Conservation (phyloP, 2,113 vertebrate species). For the Coptodon bakossiorum region DNA sequence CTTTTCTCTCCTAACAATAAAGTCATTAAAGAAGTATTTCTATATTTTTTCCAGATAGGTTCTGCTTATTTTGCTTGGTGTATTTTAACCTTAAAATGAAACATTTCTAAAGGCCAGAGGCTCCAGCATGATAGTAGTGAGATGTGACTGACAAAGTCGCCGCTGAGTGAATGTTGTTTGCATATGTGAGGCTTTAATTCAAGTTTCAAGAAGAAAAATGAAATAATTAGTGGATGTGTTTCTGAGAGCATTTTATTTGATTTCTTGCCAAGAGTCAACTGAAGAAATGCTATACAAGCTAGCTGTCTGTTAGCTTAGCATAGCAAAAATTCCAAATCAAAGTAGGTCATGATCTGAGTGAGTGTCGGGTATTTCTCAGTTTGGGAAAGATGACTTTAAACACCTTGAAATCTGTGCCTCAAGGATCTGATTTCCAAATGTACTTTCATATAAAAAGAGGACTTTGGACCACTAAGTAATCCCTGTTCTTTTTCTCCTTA, state of each 20-base stretch:
- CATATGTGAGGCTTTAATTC: neutral
- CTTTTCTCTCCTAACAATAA: neutral
- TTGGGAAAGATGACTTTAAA: neutral
- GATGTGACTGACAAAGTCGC: neutral
- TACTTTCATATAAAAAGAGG: neutral
- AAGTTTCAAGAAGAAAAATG: neutral
- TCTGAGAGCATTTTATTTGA: neutral
- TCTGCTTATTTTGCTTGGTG: neutral
- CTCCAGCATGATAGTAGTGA: neutral
- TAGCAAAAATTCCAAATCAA: neutral
- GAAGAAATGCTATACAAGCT: neutral
- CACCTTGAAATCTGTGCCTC: neutral
- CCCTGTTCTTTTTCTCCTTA: neutral
- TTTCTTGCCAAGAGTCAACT: neutral
- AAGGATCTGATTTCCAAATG: neutral
- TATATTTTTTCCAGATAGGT: neutral
- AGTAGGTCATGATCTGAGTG: neutral
- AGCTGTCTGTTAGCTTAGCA: neutral
- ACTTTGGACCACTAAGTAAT: neutral
- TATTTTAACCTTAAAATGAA: neutral
- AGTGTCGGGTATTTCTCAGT: neutral
- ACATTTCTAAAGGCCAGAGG: neutral
- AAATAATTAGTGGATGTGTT: neutral
- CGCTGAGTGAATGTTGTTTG: neutral
- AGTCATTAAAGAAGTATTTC: neutral